Percentiles rank a stretch among this genome's conserved stretches.
phyloP scores from a whole-genome alignment of 2,797 vertebrate genomes.

The Ispidina picta region DNA sequence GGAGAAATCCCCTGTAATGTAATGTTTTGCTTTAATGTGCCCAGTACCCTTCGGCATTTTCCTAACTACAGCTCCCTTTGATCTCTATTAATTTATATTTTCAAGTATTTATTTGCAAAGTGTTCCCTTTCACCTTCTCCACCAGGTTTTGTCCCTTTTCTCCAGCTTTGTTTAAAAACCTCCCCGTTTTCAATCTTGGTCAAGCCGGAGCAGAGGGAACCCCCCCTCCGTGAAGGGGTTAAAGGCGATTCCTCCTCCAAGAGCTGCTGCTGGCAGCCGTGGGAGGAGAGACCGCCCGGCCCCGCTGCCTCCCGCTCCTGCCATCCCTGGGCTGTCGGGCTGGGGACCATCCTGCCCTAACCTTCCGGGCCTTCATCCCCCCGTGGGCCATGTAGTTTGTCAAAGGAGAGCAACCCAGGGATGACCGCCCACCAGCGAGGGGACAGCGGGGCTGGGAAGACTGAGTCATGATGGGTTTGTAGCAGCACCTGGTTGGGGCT shows the following conservation, averaged over 20 bases:
- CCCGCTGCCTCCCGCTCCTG: background rate
- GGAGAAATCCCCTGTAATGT: background rate
- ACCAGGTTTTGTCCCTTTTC: background rate
- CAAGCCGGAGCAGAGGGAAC: background rate
- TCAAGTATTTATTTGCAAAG: rapidly evolving
- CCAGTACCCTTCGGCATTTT: rapidly evolving
- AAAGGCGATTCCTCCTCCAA: constrained; percentile 67
- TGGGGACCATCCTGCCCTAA: background rate
- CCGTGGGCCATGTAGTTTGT: background rate
- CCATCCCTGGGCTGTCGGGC: background rate
- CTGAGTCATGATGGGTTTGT: background rate
- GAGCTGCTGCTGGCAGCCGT: background rate
- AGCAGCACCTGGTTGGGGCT: background rate
- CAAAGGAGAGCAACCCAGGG: too few relatives aligned
- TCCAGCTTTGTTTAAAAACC: too few relatives aligned
- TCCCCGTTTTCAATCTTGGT: too few relatives aligned
- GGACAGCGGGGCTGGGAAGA: too few relatives aligned
- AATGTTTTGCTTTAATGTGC: rapidly evolving
- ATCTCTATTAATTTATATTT: background rate
- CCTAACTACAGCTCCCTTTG: rapidly evolving
- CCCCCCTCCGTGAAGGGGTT: constrained; percentile 53
- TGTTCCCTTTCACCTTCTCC: too few relatives aligned
- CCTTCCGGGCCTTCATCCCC: background rate
- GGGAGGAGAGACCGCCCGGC: background rate
- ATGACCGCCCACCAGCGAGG: too few relatives aligned